Percentiles rank a stretch among this genome's conserved stretches.
phyloP scores from a whole-genome alignment of 2,797 vertebrate genomes.

The Cossypha caffra region DNA sequence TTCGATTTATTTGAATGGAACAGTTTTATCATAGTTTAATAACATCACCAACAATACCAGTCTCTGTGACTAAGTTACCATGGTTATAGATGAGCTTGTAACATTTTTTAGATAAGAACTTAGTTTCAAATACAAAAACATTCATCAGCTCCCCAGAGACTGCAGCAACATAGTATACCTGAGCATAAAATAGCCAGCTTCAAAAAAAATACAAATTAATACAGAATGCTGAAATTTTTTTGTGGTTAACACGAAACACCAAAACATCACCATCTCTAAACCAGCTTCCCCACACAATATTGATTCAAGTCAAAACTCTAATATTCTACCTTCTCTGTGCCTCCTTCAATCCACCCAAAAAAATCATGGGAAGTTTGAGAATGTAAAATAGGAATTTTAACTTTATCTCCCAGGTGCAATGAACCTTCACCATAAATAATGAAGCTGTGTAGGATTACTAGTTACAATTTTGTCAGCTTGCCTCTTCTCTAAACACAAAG shows the following conservation, averaged over 20 bases:
- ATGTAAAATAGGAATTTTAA: not conserved
- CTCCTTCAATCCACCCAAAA: not conserved
- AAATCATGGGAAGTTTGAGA: not conserved
- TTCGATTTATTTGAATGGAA: not conserved
- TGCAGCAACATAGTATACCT: not conserved
- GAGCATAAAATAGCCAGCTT: not conserved
- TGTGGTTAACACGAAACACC: not conserved
- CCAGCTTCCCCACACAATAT: rapidly evolving
- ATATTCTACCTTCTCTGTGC: not conserved
- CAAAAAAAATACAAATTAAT: not conserved
- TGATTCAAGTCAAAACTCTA: not conserved
- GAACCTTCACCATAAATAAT: not conserved
- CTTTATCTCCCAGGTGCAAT: not conserved
- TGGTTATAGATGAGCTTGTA: rapidly evolving
- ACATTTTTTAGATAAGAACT: not conserved
- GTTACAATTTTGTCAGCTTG: not conserved
- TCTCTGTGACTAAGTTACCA: not conserved
- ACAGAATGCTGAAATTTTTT: not conserved
- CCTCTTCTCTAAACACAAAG: not conserved
- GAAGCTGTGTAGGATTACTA: not conserved
- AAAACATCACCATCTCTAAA: not conserved
- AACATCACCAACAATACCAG: not conserved
- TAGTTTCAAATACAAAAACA: not conserved
- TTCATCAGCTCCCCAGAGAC: not conserved
- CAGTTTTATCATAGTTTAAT: not conserved